Evolutionary conservation across 1,140 invertebrate genomes (phyloP).

Genomic region (Tetramorium alpestre): DNA sequence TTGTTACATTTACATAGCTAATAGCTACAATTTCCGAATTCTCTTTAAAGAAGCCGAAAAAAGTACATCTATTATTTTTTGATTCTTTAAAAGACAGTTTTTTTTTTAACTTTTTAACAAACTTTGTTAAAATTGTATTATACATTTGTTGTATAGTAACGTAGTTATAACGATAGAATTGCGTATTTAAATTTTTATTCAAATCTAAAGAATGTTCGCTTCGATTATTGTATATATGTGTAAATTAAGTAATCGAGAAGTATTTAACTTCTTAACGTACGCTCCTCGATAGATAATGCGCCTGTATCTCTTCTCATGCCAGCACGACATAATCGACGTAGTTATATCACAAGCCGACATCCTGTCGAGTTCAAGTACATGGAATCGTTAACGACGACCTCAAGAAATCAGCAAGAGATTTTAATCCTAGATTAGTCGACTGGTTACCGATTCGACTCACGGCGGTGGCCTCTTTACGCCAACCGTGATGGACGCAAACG

Average conservation of each 20-base stretch:
- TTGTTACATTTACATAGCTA: not conserved
- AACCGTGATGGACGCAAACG: not conserved
- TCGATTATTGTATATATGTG: no score
- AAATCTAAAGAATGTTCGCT: not conserved
- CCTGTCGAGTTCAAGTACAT: conserved; percentile 10
- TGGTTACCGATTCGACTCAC: not conserved
- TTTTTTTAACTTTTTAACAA: no score
- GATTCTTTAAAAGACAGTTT: no score
- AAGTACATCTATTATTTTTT: not conserved
- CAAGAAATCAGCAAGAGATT: conserved; percentile 6
- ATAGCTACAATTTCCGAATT: not conserved
- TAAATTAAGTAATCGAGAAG: not conserved
- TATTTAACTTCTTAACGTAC: not conserved
- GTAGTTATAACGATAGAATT: not conserved
- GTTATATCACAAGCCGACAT: not conserved
- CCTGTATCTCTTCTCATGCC: not conserved
- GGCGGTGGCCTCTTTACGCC: not conserved
- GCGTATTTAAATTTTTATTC: not conserved
- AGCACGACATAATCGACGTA: not conserved
- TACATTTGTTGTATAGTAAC: not conserved
- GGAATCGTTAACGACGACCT: conserved; percentile 12
- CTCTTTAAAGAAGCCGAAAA: not conserved
- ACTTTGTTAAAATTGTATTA: no score
- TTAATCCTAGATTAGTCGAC: conserved; percentile 22
- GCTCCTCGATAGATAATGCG: not conserved